Conservation (phyloP, 1,140 invertebrate genomes). For the Gonatopus flavifemur region DNA sequence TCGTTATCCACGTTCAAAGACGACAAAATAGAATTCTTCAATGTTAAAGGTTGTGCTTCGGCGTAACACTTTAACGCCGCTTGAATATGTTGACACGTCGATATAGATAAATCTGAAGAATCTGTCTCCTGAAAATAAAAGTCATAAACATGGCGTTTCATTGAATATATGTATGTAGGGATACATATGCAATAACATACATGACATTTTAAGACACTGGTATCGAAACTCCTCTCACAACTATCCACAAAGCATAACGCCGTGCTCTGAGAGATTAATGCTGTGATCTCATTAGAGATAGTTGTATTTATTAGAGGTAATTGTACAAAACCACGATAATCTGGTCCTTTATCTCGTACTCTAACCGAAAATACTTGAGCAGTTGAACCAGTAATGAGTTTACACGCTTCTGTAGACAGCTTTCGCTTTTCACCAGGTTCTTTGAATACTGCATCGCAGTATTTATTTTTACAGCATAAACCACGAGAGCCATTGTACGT, state of each 20-base stretch:
- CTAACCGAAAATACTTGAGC: constrained; percentile 72
- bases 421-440: constrained; percentile 66
- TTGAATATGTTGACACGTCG: constrained; percentile 70
- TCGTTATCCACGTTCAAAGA: constrained; percentile 66
- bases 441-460: constrained; percentile 73
- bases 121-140: constrained; percentile 47
- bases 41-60: constrained; percentile 65
- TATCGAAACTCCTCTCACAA: constrained; percentile 63
- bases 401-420: constrained; percentile 68
- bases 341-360: constrained; percentile 69
- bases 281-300: constrained; percentile 56
- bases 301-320: constrained; percentile 62
- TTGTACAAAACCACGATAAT: constrained; percentile 76
- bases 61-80: constrained; percentile 68
- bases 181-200: constrained; percentile 39
- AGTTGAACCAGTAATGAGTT: constrained; percentile 66
- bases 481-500: constrained; percentile 77
- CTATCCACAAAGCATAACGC: constrained; percentile 70
- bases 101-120: constrained; percentile 31
- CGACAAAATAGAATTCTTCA: constrained; percentile 70
- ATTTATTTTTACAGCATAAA: constrained; percentile 75
- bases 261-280: constrained; percentile 54
- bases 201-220: constrained; percentile 62
- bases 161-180: not conserved
- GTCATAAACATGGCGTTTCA: constrained; percentile 9